Evolutionary conservation across 2,797 vertebrate genomes (phyloP).

Genomic region (Ciconia nigra): DNA sequence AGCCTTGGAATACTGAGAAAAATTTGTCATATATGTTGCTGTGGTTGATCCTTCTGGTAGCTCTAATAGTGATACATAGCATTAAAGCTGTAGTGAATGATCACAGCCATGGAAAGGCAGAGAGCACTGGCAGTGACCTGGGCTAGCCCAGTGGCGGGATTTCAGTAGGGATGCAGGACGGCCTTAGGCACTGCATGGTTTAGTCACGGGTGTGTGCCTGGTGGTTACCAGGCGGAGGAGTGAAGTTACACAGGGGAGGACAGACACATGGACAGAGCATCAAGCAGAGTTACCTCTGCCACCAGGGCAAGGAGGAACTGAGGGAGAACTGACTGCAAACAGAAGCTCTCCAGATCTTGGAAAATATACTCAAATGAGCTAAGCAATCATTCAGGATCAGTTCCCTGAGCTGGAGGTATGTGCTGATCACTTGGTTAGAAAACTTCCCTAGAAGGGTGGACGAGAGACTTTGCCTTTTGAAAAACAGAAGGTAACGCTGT

Average conservation of each 20-base stretch:
- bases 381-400: neutral
- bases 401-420: neutral
- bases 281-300: neutral
- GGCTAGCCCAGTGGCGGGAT: neutral
- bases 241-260: neutral
- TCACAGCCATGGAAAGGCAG: neutral
- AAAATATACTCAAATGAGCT: neutral
- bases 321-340: neutral
- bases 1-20: neutral
- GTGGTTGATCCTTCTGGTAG: neutral
- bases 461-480: neutral
- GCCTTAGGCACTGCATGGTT: neutral
- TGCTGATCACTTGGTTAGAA: neutral
- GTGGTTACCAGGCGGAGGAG: neutral
- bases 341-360: neutral
- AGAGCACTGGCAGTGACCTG: neutral
- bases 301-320: neutral
- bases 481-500: neutral
- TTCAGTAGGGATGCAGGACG: neutral
- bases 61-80: accelerated
- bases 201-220: neutral
- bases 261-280: neutral
- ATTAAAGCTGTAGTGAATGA: neutral
- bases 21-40: neutral
- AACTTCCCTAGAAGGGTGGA: neutral